phyloP scores from a whole-genome alignment of 2,113 vertebrate species.

The Aptenodytes patagonicus region DNA sequence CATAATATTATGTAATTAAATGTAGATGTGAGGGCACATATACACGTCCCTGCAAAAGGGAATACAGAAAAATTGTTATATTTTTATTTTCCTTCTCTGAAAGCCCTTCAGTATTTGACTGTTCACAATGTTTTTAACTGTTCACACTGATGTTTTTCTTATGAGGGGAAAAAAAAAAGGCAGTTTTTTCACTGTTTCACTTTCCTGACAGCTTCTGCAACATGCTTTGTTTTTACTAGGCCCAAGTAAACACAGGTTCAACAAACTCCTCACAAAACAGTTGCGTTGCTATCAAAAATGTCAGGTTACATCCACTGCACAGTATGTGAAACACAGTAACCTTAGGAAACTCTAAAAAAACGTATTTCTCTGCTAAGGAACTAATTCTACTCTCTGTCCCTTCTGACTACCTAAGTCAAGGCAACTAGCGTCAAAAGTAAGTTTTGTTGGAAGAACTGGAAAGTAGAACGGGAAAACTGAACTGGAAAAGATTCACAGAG shows the following conservation, averaged over 20 bases:
- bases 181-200: neutral
- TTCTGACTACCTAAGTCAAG: neutral
- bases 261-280: neutral
- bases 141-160: neutral
- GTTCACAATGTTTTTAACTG: neutral
- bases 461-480: neutral
- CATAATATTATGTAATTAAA: neutral
- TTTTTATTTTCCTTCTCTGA: neutral
- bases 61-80: neutral
- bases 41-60: neutral
- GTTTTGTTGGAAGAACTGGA: neutral
- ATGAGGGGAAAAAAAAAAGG: fast-evolving
- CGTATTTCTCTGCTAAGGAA: neutral
- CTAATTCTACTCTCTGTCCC: neutral
- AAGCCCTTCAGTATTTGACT: neutral
- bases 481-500: neutral
- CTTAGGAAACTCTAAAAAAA: neutral
- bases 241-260: neutral
- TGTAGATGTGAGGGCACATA: neutral
- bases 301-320: neutral
- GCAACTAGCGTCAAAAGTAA: neutral
- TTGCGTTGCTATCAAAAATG: neutral
- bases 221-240: neutral
- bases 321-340: neutral
- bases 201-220: neutral